phyloP scores from a whole-genome alignment of 2,888 invertebrate genomes.

The Neocrepidodera transversa region DNA sequence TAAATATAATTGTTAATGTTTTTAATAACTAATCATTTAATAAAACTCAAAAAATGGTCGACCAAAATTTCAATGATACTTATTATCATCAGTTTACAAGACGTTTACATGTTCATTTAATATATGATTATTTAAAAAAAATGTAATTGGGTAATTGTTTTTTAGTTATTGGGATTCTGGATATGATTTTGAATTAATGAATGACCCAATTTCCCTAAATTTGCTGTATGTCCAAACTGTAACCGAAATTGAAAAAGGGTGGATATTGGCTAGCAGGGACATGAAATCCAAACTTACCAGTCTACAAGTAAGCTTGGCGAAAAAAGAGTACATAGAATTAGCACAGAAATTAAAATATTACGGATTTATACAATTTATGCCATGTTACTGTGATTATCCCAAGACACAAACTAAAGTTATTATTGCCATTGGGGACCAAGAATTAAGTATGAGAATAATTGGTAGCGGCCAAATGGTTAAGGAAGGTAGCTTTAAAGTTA shows the following conservation, averaged over 20 bases:
- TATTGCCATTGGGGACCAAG: slow-evolving; percentile 86
- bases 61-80: too few relatives aligned
- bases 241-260: slow-evolving; percentile 85
- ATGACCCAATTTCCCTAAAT: slow-evolving; percentile 83
- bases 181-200: slow-evolving; percentile 83
- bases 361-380: slow-evolving; percentile 83
- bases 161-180: slow-evolving; percentile 87
- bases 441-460: slow-evolving; percentile 76
- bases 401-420: slow-evolving; percentile 70
- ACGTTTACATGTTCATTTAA: too few relatives aligned
- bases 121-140: too few relatives aligned
- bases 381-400: slow-evolving; percentile 76
- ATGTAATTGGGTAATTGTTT: slow-evolving; percentile 16
- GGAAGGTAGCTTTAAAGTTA: slow-evolving; percentile 91
- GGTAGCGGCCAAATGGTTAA: slow-evolving; percentile 67
- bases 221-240: slow-evolving; percentile 87
- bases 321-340: slow-evolving; percentile 87
- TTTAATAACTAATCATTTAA: too few relatives aligned
- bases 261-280: slow-evolving; percentile 80
- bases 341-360: slow-evolving; percentile 87
- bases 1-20: too few relatives aligned
- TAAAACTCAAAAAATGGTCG: too few relatives aligned
- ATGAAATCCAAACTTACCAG: slow-evolving; percentile 69
- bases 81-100: too few relatives aligned
- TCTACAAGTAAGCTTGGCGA: slow-evolving; percentile 79